phyloP scores from a whole-genome alignment of 2,797 vertebrate species.

The Taenioides sp. region DNA sequence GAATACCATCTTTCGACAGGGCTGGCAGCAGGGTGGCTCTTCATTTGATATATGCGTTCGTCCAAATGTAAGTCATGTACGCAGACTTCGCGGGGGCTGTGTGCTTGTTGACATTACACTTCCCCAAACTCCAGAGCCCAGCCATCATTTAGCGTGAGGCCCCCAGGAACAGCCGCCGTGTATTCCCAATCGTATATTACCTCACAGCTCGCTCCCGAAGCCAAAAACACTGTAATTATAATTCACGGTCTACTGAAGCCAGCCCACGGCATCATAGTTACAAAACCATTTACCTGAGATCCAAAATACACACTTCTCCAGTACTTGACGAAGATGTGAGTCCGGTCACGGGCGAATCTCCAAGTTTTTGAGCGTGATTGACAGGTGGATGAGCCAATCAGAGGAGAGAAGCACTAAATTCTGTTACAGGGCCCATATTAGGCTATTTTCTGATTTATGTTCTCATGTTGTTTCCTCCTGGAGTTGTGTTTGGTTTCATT shows the following conservation, averaged over 20 bases:
- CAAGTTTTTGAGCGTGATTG: too few relatives aligned
- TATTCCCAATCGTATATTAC: constrained; percentile 4
- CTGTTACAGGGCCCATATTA: too few relatives aligned
- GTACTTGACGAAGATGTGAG: too few relatives aligned
- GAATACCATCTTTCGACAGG: background rate
- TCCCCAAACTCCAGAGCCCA: background rate
- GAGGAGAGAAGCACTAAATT: too few relatives aligned
- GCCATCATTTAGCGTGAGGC: background rate
- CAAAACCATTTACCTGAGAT: constrained; percentile 19
- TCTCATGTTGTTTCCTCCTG: too few relatives aligned
- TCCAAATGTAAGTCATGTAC: background rate
- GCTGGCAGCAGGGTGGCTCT: background rate
- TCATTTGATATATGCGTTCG: background rate
- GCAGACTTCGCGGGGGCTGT: background rate
- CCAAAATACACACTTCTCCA: too few relatives aligned
- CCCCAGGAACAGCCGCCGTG: constrained; percentile 5
- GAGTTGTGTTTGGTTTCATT: too few relatives aligned
- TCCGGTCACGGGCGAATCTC: too few relatives aligned
- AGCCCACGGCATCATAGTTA: constrained; percentile 35
- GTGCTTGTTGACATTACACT: background rate
- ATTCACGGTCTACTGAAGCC: constrained; percentile 17
- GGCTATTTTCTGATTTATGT: too few relatives aligned
- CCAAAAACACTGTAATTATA: constrained; percentile 15
- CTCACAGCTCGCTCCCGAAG: background rate
- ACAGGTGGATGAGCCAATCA: too few relatives aligned